Evolutionary conservation across 2,113 vertebrate species (phyloP).

Genomic region (Oncorhynchus tshawytscha): DNA sequence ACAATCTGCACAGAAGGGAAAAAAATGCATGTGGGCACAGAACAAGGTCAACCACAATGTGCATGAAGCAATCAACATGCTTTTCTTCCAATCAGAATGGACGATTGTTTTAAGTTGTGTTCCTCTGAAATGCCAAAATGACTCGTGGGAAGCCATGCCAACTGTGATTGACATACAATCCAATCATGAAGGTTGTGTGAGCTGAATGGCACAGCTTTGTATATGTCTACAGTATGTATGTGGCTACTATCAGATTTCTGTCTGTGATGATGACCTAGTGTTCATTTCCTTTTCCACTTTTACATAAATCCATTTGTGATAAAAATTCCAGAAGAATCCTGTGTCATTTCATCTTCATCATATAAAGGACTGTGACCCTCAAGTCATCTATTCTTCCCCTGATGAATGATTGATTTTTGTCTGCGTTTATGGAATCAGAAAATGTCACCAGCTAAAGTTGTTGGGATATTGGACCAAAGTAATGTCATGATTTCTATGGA

Average conservation of each 20-base stretch:
- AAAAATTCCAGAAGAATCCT: conserved; percentile 61
- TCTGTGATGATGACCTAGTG: conserved; percentile 56
- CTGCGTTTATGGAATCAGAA: neutral
- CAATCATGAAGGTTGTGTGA: conserved; percentile 39
- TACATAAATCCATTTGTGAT: conserved; percentile 75
- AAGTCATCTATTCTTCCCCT: neutral
- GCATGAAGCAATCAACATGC: conserved; percentile 61
- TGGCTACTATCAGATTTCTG: conserved; percentile 26
- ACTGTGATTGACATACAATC: conserved; percentile 30
- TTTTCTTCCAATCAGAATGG: conserved; percentile 44
- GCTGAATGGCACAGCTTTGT: conserved; percentile 11
- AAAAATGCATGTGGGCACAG: conserved; percentile 51
- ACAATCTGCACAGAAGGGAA: neutral
- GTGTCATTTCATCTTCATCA: conserved; percentile 12
- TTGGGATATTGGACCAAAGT: neutral
- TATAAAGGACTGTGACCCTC: too few relatives aligned
- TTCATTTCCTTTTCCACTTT: conserved; percentile 72
- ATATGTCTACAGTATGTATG: neutral
- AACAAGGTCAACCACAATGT: conserved; percentile 41
- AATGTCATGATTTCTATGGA: neutral
- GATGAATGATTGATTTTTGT: neutral
- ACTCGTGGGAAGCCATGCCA: conserved; percentile 56
- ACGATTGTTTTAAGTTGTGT: conserved; percentile 20
- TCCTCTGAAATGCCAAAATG: conserved; percentile 45
- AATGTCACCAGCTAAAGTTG: neutral